Base-by-base conservation (phyloP, 2,797 vertebrate species). In the Myiotriccus ornatus region DNA sequence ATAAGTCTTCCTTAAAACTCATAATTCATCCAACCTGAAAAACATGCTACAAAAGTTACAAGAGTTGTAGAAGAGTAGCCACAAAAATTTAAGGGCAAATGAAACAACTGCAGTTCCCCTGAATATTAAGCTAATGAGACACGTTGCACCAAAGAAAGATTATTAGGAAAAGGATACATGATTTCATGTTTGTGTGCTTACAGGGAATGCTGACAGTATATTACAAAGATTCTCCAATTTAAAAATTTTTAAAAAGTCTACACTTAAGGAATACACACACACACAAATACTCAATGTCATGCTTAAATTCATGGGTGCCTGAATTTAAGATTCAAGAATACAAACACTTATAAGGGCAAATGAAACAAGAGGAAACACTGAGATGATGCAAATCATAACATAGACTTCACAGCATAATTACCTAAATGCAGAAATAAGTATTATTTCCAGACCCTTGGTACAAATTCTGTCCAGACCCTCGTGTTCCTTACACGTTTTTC, bases 21-120 rank as follows among this genome's bases (percentile, higher is more conserved):
- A 49, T 49, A 83, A 60, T 83, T 35, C 62, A 64, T 50, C 39
- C 39, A 74, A 78, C 81, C 81, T 85, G 89, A 94, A 94, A 97
- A 92, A 78, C 67, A 53, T 0, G 44, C 64, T 85, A 39, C 8
- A 53, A 76, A 22, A 71, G 44, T 70, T 83, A 32, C 8, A 53
- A 73, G 24, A 71, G 41, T 25, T 82, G 52, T 24, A 43, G 30
- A 90, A 84, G 22, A 75, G 14, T 11, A 9, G 32, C 65, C 65
- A 76, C 32, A 47, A 62, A 94, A 90, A 84, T 50, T 32, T 62
- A 83, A 75, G 57, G 49, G 27, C 27, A 57, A 93, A 76, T 9
- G 24, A 67, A 91, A 69, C 11, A 69, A 46, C 30, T 57, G 57
- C n/a, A 93, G 69, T 28, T 22, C 17, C 32, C 7, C 35, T 35